Conservation (phyloP, 2,888 invertebrate genomes). For the Idaea biselata region DNA sequence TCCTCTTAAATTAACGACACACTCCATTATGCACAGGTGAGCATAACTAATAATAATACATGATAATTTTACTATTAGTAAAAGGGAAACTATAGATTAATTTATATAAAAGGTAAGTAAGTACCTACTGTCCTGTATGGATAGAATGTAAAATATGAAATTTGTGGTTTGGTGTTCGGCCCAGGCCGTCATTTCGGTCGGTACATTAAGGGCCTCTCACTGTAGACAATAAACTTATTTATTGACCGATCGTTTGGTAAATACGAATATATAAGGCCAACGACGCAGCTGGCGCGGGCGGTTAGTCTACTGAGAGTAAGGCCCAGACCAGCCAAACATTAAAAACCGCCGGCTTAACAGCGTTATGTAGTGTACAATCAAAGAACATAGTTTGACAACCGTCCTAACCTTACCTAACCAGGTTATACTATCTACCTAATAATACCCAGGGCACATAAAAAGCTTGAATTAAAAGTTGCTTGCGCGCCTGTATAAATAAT, state of each 20-base stretch:
- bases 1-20: neutral
- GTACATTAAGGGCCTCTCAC: neutral
- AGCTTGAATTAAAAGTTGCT: too few species aligned
- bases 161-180: constrained; percentile 59
- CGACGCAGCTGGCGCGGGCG: too few species aligned
- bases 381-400: too few species aligned
- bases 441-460: too few species aligned
- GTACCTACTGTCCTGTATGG: constrained; percentile 5
- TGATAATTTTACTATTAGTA: neutral
- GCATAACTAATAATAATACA: neutral
- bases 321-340: too few species aligned
- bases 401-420: too few species aligned
- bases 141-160: constrained; percentile 57
- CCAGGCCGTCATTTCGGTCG: constrained; percentile 56
- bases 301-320: too few species aligned
- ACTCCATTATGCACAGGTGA: neutral
- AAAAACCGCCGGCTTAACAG: too few species aligned
- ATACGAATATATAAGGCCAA: too few species aligned
- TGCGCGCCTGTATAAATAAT: too few species aligned
- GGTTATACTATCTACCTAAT: too few species aligned
- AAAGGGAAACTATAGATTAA: neutral
- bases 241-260: neutral
- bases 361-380: too few species aligned
- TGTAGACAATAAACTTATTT: neutral
- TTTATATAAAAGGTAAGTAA: neutral